phyloP scores from a whole-genome alignment of 2,113 vertebrate genomes.

The Okapia johnstoni region DNA sequence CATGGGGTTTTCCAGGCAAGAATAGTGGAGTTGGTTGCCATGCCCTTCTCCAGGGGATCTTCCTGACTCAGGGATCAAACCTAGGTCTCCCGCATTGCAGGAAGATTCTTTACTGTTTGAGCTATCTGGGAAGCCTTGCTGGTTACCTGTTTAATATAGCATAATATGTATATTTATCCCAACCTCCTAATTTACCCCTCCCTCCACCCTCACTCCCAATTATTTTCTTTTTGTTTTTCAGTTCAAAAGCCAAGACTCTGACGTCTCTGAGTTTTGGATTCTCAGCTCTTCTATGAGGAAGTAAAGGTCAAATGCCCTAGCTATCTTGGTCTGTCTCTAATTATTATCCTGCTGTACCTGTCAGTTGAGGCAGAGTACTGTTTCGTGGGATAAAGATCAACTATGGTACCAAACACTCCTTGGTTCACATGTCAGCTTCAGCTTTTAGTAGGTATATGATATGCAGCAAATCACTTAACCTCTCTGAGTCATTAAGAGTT shows the following conservation, averaged over 20 bases:
- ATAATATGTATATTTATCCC: background rate
- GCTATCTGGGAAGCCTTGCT: background rate
- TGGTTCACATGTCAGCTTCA: background rate
- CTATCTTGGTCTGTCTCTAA: background rate
- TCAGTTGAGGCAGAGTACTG: background rate
- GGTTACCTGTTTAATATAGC: background rate
- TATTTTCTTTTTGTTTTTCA: background rate
- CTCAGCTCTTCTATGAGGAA: background rate
- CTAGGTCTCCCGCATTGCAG: background rate
- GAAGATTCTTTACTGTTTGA: background rate
- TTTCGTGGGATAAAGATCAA: background rate
- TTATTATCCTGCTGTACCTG: background rate
- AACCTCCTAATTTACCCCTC: background rate
- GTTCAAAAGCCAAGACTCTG: background rate
- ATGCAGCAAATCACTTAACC: background rate
- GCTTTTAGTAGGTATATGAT: background rate
- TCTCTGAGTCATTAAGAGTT: background rate
- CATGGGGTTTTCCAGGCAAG: background rate
- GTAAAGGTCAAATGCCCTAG: background rate
- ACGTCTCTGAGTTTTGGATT: background rate
- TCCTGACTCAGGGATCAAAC: background rate
- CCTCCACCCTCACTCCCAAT: background rate
- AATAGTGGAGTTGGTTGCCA: background rate
- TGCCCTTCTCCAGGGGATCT: background rate
- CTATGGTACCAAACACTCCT: background rate